These are phyloP conservation scores for Pomatorhinus ruficollis DNA, from an alignment of 2,113 vertebrate species.

Conservation along the genomic window DNA sequence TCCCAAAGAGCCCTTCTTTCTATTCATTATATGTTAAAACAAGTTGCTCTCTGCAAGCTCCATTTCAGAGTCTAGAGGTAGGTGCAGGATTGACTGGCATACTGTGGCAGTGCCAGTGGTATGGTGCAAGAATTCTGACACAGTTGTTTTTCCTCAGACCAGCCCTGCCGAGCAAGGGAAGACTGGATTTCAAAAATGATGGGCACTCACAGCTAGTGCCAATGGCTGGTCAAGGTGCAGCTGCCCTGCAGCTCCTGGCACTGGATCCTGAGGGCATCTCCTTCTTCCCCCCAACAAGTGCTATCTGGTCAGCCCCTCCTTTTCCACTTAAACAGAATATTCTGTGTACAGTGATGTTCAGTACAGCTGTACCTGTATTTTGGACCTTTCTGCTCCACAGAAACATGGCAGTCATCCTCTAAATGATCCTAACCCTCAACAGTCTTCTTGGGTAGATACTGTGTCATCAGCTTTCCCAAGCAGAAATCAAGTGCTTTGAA, in stretches of 20 bases:
- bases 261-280: not conserved
- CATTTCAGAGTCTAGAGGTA: not conserved
- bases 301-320: not conserved
- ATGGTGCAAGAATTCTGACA: not conserved
- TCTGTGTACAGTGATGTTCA: not conserved
- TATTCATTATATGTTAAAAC: not conserved
- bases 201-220: not conserved
- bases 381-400: not conserved
- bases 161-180: rapidly evolving
- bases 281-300: not conserved
- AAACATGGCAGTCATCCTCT: not conserved
- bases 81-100: not conserved
- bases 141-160: not conserved
- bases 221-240: not conserved
- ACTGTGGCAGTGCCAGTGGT: not conserved
- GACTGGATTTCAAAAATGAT: not conserved
- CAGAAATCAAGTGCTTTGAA: not conserved
- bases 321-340: not conserved
- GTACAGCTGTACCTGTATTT: not conserved
- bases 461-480: not conserved
- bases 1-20: not conserved
- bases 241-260: not conserved
- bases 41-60: not conserved
- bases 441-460: not conserved
- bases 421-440: not conserved